Evolutionary conservation across 2,113 vertebrate genomes (phyloP).

Genomic region (Psittacus erithacus): DNA sequence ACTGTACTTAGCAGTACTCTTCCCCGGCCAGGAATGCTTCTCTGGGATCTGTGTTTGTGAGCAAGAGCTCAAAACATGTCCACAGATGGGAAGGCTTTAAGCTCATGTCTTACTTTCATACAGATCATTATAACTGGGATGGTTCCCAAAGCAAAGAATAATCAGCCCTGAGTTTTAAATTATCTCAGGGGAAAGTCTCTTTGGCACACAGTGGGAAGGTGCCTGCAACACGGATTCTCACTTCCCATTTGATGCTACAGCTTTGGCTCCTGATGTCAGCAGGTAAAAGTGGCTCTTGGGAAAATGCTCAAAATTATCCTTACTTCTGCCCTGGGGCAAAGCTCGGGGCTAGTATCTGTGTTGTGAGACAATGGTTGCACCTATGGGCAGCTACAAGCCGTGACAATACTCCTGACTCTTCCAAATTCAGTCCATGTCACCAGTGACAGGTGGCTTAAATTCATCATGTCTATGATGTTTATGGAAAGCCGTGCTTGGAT

Average conservation of each 20-base stretch:
- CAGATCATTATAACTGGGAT: constrained; percentile 34
- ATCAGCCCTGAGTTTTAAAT: constrained; percentile 44
- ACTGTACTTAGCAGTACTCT: background rate
- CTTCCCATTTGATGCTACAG: background rate
- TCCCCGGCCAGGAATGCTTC: background rate
- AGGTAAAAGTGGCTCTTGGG: background rate
- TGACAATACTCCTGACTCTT: background rate
- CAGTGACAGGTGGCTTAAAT: background rate
- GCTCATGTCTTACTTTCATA: background rate
- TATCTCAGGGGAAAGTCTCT: background rate
- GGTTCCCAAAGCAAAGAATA: constrained; percentile 46
- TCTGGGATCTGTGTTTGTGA: background rate
- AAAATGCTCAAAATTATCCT: background rate
- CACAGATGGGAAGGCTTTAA: background rate
- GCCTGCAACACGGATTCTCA: background rate
- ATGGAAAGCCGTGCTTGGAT: background rate
- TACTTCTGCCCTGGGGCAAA: background rate
- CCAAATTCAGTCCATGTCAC: background rate
- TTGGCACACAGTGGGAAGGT: background rate
- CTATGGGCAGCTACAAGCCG: background rate
- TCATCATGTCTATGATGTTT: background rate
- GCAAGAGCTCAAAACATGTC: background rate
- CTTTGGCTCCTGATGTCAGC: background rate
- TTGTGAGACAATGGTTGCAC: rapidly evolving
- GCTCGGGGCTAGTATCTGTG: background rate